Evolutionary conservation across 2,888 invertebrate species (phyloP), one percentile per base, ranked within the genome.

Genomic region (Sesia apiformis): DNA sequence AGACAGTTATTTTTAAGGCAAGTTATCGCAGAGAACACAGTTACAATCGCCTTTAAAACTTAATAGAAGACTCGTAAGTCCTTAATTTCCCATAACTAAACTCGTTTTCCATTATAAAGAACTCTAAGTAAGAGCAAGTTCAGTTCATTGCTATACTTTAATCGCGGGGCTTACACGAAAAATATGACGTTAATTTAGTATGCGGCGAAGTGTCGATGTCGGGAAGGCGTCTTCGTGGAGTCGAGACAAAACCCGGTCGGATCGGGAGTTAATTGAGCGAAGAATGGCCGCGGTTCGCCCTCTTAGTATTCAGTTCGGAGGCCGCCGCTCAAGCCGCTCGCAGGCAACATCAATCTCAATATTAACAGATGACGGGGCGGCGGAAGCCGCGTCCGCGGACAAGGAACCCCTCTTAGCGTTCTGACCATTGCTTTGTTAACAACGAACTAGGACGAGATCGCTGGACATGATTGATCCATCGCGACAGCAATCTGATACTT

Each of bases 331-430:
- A 66, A 65, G 72, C 72, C 79, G 81, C 75, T 74, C 66, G 67
- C 55, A 52, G 54, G 49, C 70, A 76, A 80, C 86, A 88, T 88
- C 88, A 88, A 88, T 88, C 87, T 88, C 87, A 88, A 87, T 88
- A 85, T 78, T 74, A 71, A 64, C 70, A 76, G 79, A 81, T 87
- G 88, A 87, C 88, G 84, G 76, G 70, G 66, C 64, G 72, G 72
- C 83, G 84, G 86, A 81, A 84, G 81, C 73, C 76, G 77, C 65
- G 65, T 64, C 64, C 65, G 67, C 71, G 73, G 78, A 88, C 88
- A 88, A 86, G 86, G 58, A 85, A 82, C 81, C 76, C 80, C 87
- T 88, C 86, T 87, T 88, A 88, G 76, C 72, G 71, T 57, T 57
- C 67, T 46, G 46, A 6, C 46, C 75, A 71, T 74, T 64, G 67